A percentile compares a stretch with the other conserved stretches of the same genome.
These are phyloP conservation scores for Luperina testacea DNA, from an alignment of 2,888 invertebrate species.

Conservation along the genomic window DNA sequence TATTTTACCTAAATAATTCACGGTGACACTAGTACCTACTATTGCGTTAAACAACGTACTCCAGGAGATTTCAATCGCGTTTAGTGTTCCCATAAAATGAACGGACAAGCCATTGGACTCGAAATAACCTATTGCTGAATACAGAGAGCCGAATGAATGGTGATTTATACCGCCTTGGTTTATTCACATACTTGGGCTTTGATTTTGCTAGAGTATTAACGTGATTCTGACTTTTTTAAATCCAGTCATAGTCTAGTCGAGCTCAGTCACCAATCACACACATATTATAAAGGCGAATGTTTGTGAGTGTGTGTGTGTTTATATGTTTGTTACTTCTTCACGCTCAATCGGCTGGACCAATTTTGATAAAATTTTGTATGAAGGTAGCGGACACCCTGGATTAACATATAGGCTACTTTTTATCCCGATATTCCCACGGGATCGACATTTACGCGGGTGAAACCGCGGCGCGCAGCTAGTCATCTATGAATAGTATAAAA, in stretches of 20 bases:
- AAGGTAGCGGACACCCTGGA: no score
- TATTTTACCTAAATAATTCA: conserved; percentile 24
- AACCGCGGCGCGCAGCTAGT: no score
- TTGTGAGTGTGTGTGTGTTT: no score
- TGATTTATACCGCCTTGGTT: conserved; percentile 42
- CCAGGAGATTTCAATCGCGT: conserved; percentile 46
- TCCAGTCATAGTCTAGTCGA: not conserved
- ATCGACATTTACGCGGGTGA: no score
- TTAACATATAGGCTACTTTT: no score
- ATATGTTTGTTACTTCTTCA: no score
- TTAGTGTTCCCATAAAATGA: conserved; percentile 59
- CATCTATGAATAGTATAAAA: not conserved
- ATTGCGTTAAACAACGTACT: conserved; percentile 39
- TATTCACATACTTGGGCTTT: conserved; percentile 26
- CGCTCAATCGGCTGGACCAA: no score
- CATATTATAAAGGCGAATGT: no score
- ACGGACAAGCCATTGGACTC: conserved; percentile 57
- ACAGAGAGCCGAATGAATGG: conserved; percentile 40
- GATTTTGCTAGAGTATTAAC: conserved; percentile 32
- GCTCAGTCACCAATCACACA: not conserved
- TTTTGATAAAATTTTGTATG: no score
- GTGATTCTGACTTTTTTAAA: not conserved
- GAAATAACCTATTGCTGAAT: conserved; percentile 52
- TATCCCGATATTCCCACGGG: no score
- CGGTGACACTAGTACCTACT: conserved; percentile 14